Evolutionary conservation across 2,113 vertebrate species (phyloP).

Genomic region (Meriones unguiculatus): DNA sequence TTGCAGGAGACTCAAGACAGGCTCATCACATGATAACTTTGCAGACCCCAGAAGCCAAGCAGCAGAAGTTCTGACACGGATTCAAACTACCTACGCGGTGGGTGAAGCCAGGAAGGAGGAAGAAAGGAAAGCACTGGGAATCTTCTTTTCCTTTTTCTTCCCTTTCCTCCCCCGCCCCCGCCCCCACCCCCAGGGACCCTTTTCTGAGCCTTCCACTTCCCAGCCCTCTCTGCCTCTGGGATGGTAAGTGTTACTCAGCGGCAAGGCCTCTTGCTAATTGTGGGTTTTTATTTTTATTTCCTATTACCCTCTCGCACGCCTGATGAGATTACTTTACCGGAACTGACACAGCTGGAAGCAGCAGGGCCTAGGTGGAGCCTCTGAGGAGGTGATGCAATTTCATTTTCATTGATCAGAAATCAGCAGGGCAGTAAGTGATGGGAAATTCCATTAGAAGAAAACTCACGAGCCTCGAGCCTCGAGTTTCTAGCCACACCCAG

Average conservation of each 20-base stretch:
- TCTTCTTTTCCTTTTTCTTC: background rate
- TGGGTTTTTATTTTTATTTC: constrained; percentile 92
- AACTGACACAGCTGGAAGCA: constrained; percentile 92
- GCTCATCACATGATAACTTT: background rate
- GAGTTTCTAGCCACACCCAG: constrained; percentile 82
- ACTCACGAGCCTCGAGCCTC: constrained; percentile 82
- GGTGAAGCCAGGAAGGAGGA: background rate
- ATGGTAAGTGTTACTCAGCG: constrained; percentile 86
- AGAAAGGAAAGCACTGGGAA: background rate
- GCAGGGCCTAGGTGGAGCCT: constrained; percentile 89
- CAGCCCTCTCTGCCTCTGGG: constrained; percentile 68
- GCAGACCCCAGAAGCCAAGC: background rate
- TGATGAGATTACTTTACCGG: constrained; percentile 93
- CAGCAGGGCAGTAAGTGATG: constrained; percentile 92
- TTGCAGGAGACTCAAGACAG: background rate
- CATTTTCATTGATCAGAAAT: constrained; percentile 95
- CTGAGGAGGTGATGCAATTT: constrained; percentile 92
- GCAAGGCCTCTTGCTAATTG: constrained; percentile 89
- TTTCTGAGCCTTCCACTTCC: background rate
- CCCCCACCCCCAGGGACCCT: background rate
- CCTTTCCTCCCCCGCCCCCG: background rate
- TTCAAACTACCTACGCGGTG: background rate
- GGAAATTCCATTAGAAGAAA: constrained; percentile 92
- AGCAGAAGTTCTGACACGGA: background rate
- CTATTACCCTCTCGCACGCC: constrained; percentile 90